These are phyloP conservation scores for Nesometra sesokonis DNA, from an alignment of 35 echinoderm and acorn worm genomes.

Conservation along the genomic window DNA sequence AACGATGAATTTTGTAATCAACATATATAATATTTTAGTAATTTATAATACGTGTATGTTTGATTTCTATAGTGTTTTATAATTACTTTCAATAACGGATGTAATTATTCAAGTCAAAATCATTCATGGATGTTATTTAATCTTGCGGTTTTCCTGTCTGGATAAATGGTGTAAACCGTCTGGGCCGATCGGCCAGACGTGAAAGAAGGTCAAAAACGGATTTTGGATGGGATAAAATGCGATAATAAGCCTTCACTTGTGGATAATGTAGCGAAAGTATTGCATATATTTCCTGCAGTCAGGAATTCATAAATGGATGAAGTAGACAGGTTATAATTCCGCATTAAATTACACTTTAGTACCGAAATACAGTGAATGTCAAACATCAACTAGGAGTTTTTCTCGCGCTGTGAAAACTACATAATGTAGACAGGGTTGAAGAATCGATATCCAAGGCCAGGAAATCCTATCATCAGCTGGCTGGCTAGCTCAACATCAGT, in stretches of 20 bases:
- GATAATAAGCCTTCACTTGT: background rate
- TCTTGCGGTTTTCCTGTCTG: background rate
- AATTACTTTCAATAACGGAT: no score
- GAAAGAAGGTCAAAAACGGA: background rate
- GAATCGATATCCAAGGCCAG: background rate
- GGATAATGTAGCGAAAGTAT: background rate
- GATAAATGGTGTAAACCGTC: background rate
- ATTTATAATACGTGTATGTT: no score
- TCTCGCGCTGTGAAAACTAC: background rate
- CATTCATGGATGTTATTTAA: no score
- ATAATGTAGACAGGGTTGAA: background rate
- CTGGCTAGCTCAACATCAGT: background rate
- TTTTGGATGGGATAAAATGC: background rate
- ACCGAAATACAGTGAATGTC: background rate
- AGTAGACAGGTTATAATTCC: background rate
- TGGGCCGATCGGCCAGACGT: background rate
- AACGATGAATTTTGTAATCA: no score
- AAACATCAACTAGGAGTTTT: background rate
- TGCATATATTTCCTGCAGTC: background rate
- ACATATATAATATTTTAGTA: no score
- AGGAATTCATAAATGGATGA: background rate
- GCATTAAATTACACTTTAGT: background rate
- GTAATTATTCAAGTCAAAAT: no score
- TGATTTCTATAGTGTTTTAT: no score
- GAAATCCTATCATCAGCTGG: background rate